Evolutionary conservation across 1,140 invertebrate species (phyloP).

Genomic region (Bicyclus anynana): DNA sequence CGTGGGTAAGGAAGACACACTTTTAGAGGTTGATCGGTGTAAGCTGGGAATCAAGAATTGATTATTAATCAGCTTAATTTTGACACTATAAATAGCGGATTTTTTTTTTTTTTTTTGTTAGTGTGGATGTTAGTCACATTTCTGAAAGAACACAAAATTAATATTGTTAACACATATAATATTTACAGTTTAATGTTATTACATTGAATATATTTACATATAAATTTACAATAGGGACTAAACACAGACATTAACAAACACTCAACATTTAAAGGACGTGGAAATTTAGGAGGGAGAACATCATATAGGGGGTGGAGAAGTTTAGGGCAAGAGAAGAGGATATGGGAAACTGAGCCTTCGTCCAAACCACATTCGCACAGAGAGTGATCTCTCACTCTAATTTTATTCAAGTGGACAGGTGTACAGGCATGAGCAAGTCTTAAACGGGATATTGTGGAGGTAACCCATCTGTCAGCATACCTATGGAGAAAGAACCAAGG

Average conservation of each 20-base stretch:
- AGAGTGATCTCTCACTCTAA: background rate
- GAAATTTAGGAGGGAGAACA: conserved; percentile 2
- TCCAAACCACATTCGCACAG: background rate
- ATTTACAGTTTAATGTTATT: background rate
- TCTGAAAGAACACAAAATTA: too few species aligned
- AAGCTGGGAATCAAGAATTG: too few species aligned
- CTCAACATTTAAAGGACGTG: conserved; percentile 5
- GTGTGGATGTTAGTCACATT: too few species aligned
- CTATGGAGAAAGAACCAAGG: too few species aligned
- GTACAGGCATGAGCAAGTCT: background rate
- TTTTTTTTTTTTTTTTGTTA: too few species aligned
- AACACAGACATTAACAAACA: conserved; percentile 6
- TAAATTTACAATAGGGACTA: background rate
- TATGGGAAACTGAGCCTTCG: background rate
- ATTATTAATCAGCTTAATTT: too few species aligned
- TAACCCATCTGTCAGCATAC: too few species aligned
- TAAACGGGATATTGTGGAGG: too few species aligned
- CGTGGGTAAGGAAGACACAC: too few species aligned
- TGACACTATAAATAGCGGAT: too few species aligned
- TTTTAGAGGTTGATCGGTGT: too few species aligned
- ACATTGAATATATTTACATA: conserved; percentile 10
- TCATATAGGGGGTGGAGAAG: conserved; percentile 2
- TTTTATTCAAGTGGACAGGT: background rate
- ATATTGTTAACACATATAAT: too few species aligned
- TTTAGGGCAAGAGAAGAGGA: conserved; percentile 3